phyloP scores from a whole-genome alignment of 2,888 invertebrate species.

The Saturnia japonica region DNA sequence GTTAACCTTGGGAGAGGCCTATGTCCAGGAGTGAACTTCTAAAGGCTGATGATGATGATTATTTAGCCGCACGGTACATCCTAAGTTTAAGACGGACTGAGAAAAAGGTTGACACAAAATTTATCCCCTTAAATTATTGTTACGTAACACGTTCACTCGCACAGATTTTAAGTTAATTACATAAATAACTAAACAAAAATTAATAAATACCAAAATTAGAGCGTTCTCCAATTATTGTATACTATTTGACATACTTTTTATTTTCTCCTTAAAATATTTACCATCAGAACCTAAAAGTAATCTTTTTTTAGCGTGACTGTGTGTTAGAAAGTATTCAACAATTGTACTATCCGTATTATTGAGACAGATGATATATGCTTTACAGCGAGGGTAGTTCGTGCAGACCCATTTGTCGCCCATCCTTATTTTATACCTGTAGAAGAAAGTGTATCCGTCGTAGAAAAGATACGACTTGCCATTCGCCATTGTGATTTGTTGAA shows the following conservation, averaged over 20 bases:
- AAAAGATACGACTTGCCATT: conserved; percentile 35
- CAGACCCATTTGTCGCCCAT: conserved; percentile 40
- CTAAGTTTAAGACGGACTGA: too few species aligned
- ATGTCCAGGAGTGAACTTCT: too few species aligned
- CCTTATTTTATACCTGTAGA: conserved; percentile 29
- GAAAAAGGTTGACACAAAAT: too few species aligned
- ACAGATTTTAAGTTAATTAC: too few species aligned
- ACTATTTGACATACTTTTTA: background rate
- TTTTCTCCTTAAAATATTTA: conserved; percentile 19
- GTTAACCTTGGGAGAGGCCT: too few species aligned
- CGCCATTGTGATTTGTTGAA: conserved; percentile 29
- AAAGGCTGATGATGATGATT: too few species aligned
- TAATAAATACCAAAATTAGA: too few species aligned
- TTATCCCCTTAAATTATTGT: too few species aligned
- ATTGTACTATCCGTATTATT: conserved; percentile 12
- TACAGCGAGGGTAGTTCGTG: conserved; percentile 42
- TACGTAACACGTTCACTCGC: too few species aligned
- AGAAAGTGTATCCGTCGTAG: conserved; percentile 39
- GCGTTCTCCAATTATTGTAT: too few species aligned
- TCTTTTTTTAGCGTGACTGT: conserved; percentile 25
- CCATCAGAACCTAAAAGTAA: conserved; percentile 27
- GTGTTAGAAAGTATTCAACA: background rate
- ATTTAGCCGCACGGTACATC: too few species aligned
- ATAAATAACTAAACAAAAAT: too few species aligned
- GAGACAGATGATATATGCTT: conserved; percentile 33